phyloP scores from a whole-genome alignment of 2,113 vertebrate genomes.

The rabbit (Oryctolagus cuniculus) region mOryCun1.1 NC_091434.1:133085001-133085500 shows the following conservation, averaged over 20 bases:
- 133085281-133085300: slow-evolving; percentile 84
- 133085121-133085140: slow-evolving; percentile 41
- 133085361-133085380: slow-evolving; percentile 64
- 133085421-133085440: slow-evolving; percentile 65
- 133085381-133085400: slow-evolving; percentile 46
- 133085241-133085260: slow-evolving; percentile 84
- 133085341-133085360: slow-evolving; percentile 82
- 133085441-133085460: slow-evolving; percentile 61
- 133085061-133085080: background rate
- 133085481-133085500: slow-evolving; percentile 71
- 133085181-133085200: slow-evolving; percentile 78
- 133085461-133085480: slow-evolving; percentile 70
- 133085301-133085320: slow-evolving; percentile 81
- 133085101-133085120: slow-evolving; percentile 31
- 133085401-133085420: slow-evolving; percentile 66
- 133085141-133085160: slow-evolving; percentile 47
- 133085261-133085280: slow-evolving; percentile 77
- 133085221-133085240: slow-evolving; percentile 69
- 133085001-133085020: background rate
- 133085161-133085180: slow-evolving; percentile 52
- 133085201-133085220: slow-evolving; percentile 78
- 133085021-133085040: background rate
- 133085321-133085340: slow-evolving; percentile 87
- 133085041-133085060: background rate
- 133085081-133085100: slow-evolving; percentile 63